Evolutionary conservation across 2,797 vertebrate species (phyloP).

Genomic region (Trematomus bernacchii): DNA sequence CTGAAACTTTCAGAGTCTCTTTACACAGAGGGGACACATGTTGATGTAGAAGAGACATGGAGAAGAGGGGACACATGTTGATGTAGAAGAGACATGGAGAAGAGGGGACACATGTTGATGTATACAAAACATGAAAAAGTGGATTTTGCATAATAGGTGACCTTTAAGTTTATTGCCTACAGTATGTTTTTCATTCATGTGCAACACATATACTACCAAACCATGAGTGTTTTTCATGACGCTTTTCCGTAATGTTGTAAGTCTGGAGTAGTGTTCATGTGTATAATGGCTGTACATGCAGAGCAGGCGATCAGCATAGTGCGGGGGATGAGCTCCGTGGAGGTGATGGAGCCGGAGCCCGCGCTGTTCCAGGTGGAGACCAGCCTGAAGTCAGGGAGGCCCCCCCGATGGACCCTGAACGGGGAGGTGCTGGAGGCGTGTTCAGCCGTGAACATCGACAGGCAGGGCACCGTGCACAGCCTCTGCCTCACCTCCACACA

Average conservation of each 20-base stretch:
- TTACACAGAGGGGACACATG: no score
- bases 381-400: conserved; percentile 90
- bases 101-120: no score
- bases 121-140: no score
- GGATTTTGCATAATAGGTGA: no score
- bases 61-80: no score
- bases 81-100: no score
- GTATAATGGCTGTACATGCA: conserved; percentile 76
- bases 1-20: no score
- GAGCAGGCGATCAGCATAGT: conserved; percentile 94
- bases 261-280: conserved; percentile 28
- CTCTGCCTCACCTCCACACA: conserved; percentile 89
- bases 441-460: conserved; percentile 84
- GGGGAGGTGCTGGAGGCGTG: conserved; percentile 84
- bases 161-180: not conserved
- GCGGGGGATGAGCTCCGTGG: conserved; percentile 88
- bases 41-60: no score
- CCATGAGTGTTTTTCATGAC: not conserved
- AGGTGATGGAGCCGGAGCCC: conserved; percentile 91
- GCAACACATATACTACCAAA: not conserved
- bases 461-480: conserved; percentile 89
- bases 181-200: conserved; percentile 3
- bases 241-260: not conserved
- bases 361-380: conserved; percentile 93
- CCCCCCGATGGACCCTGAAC: conserved; percentile 92